Percentiles rank a stretch among this genome's conserved stretches.
phyloP scores from a whole-genome alignment of 2,888 invertebrate genomes.

The Belgica antarctica region DNA sequence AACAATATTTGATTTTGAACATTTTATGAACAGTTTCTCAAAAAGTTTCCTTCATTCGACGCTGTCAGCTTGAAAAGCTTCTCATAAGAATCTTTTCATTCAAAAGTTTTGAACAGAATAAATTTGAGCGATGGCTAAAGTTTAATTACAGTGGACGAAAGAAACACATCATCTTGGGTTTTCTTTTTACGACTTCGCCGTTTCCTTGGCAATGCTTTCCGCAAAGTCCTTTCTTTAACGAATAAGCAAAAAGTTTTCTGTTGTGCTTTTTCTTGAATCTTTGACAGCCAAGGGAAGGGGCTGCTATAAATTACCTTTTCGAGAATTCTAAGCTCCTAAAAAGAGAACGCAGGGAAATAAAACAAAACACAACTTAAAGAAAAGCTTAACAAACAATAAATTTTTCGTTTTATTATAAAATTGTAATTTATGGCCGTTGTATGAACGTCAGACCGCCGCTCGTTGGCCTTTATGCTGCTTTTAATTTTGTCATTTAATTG shows the following conservation, averaged over 20 bases:
- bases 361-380: constrained; percentile 31
- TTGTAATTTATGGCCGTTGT: constrained; percentile 32
- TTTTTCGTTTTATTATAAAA: constrained; percentile 43
- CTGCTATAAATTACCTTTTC: constrained; percentile 37
- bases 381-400: constrained; percentile 41
- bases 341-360: neutral
- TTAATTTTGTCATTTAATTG: constrained; percentile 38
- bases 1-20: no score
- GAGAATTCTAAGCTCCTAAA: constrained; percentile 26
- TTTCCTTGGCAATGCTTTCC: neutral
- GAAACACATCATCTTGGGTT: neutral
- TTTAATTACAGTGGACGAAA: neutral
- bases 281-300: neutral
- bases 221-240: neutral
- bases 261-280: neutral
- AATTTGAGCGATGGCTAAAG: neutral
- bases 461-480: constrained; percentile 13
- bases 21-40: neutral
- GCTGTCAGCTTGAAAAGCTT: neutral
- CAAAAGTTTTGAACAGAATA: neutral
- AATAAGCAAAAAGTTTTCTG: neutral
- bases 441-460: neutral
- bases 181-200: neutral
- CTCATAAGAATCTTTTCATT: neutral
- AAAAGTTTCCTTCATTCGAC: neutral